phyloP scores from a whole-genome alignment of 2,113 vertebrate genomes.

The Silurus glanis region DNA sequence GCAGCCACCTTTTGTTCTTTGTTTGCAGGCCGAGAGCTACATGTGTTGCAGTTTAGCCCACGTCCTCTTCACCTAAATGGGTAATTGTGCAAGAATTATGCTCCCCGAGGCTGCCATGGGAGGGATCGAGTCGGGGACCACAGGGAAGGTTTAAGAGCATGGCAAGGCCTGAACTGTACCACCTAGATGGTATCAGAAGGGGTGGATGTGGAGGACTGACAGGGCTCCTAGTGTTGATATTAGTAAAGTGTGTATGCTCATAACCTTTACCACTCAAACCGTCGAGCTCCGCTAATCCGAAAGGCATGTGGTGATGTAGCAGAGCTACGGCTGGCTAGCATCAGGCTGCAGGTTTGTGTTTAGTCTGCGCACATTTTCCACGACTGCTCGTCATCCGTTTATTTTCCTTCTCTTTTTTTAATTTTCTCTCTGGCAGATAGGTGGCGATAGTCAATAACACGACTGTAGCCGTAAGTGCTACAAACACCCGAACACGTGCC shows the following conservation, averaged over 20 bases:
- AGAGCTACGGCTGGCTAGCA: constrained; percentile 23
- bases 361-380: constrained; percentile 48
- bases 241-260: constrained; percentile 20
- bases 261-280: constrained; percentile 27
- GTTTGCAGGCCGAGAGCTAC: constrained; percentile 51
- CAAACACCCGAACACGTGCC: not conserved
- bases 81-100: constrained; percentile 59
- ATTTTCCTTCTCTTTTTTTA: not conserved
- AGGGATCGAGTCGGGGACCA: constrained; percentile 25
- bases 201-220: not conserved
- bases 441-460: constrained; percentile 15
- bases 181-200: not conserved
- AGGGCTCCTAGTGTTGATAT: constrained; percentile 31
- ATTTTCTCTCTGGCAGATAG: constrained; percentile 6
- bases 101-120: constrained; percentile 31
- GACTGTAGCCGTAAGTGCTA: constrained; percentile 22
- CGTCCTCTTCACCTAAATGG: constrained; percentile 54
- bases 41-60: constrained; percentile 61
- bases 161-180: constrained; percentile 1
- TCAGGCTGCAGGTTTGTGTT: constrained; percentile 47
- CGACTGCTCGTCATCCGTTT: constrained; percentile 23
- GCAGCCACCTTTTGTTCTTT: constrained; percentile 57
- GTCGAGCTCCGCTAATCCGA: constrained; percentile 18
- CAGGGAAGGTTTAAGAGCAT: constrained; percentile 9
- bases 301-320: constrained; percentile 43